Base-by-base conservation (phyloP, 2,797 vertebrate species). In the Corythornis leucogaster region DNA sequence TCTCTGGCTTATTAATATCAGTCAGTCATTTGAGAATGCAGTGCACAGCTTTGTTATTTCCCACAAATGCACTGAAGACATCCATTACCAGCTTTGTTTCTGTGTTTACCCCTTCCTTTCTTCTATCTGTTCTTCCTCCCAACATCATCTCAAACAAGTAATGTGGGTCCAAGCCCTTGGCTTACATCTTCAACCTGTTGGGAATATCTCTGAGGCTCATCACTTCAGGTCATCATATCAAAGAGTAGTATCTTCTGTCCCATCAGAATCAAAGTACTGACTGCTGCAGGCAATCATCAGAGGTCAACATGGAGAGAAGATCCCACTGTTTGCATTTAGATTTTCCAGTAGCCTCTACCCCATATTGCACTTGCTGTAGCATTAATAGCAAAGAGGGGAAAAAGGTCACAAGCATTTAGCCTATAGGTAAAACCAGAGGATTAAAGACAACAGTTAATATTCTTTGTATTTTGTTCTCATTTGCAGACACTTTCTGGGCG, bases 401-500 rank as follows among this genome's bases (percentile, higher is more conserved):
- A 28, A 79, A 35, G 55, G 31, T 73, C 62, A 66, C 22, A 54
- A 70, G 35, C 33, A 76, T 26, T 80, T 8, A 73, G 22, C 16
- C 68, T 62, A 11, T 18, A 10, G 8, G 17, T 64, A 90, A 95
- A 80, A 33, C 42, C 55, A 67, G 50, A 59, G 28, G 20, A 55
- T 83, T 77, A 53, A 45, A 19, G n/a, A 87, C 22, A 25, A 15
- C 66, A 14, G 59, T 45, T 82, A 69, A 67, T 1, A 1, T 30
- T 59, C 22, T 46, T 86, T 22, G 46, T 31, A 58, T 68, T 89
- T 84, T 89, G 31, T 50, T 85, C 22, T 91, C 48, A 11, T 58
- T 86, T 87, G 26, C 91, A 99, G 99, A 99, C 98, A 5, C 97
- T 99, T 91, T 98, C 98, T 1, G 97, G 97, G 64, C 95, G 97